phyloP scores from a whole-genome alignment of 2,113 vertebrate genomes.

The Macrotis lagotis region DNA sequence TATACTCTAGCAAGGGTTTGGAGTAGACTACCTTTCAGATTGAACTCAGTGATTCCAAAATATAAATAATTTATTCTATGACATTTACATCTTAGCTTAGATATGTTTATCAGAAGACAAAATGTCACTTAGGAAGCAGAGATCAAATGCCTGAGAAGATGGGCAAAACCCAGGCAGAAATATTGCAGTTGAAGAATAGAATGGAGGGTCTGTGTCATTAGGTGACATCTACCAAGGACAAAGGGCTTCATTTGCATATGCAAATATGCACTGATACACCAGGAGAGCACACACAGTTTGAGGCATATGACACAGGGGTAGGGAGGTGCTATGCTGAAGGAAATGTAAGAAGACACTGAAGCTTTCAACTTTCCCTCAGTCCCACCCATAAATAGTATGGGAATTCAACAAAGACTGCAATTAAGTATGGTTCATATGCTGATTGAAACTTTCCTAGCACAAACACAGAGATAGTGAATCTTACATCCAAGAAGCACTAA shows the following conservation, averaged over 20 bases:
- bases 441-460: not conserved
- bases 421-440: not conserved
- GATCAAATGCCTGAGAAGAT: not conserved
- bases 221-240: too few relatives aligned
- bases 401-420: not conserved
- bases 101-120: not conserved
- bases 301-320: not conserved
- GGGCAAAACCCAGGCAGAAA: not conserved
- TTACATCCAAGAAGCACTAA: not conserved
- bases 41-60: not conserved
- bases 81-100: not conserved
- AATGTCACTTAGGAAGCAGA: not conserved
- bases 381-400: not conserved
- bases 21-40: not conserved
- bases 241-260: not conserved
- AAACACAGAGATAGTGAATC: not conserved
- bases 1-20: not conserved
- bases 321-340: not conserved
- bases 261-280: not conserved
- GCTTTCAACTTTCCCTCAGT: not conserved
- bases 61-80: not conserved
- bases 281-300: not conserved
- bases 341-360: not conserved
- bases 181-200: too few relatives aligned
- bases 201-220: not conserved